Evolutionary conservation across 1,140 invertebrate genomes (phyloP), one percentile per base, ranked within the genome.

Genomic region (Zaprionus tsacasi): DNA sequence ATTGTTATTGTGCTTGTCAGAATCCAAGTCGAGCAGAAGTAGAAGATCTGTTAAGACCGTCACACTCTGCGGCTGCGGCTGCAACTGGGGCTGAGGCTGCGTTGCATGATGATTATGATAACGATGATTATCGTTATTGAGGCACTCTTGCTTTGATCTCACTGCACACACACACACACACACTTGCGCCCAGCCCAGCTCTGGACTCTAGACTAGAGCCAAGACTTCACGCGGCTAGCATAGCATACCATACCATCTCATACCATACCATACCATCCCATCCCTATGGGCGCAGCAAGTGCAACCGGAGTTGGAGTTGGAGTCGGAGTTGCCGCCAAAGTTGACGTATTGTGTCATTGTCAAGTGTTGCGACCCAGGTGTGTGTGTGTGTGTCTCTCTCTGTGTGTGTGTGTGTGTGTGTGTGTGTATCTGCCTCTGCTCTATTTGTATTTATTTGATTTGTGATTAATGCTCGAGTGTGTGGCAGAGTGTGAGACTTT

Each of bases 61-160:
- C 17, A 10, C 45, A 21, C 17, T 50, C 15, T 11, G 45, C 10
- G 45, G 17, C 38, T n/a, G 38, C 10, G 8, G 36, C 36, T 38
- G 25, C 17, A 17, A 11, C 38, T n/a, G 38, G 0, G 8, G 36
- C 36, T 38, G 25, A 13, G 76, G 58, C 76, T 82, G 65, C 64
- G n/a, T n/a, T 82, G 74, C 64, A 75, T 71, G 50, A 82, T 74
- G 82, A 79, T 82, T 50, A 88, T 78, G 73, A 75, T 76, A 52
- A 79, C 70, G 82, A 90, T 90, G 86, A 90, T 90, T 80, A 91
- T 90, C 87, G 75, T 90, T 90, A 90, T 90, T 90, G 86, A 91
- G 86, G 86, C 79, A 89, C 86, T 91, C 86, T 90, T 90, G 86
- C 86, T 90, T 90, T 90, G 86, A 90, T 90, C 88, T 86, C 70